These are phyloP conservation scores for Gymnoscelis rufifasciata DNA, from an alignment of 2,888 invertebrate genomes.

Conservation along the genomic window DNA sequence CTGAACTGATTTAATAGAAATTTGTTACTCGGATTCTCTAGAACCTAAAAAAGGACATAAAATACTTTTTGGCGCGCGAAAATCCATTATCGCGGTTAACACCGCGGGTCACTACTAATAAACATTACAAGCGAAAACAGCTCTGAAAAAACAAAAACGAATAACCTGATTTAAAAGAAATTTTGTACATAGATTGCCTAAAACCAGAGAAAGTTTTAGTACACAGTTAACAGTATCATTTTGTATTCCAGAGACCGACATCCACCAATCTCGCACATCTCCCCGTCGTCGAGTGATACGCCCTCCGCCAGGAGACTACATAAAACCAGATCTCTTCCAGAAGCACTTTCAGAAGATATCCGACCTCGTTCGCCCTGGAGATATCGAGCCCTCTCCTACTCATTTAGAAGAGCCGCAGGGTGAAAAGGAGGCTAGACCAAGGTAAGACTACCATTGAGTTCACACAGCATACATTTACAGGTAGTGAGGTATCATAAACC, in stretches of 20 bases:
- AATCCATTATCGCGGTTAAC: no score
- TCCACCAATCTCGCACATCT: constrained; percentile 41
- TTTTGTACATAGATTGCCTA: no score
- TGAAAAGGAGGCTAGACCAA: constrained; percentile 60
- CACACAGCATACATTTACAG: no score
- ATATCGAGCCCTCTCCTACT: constrained; percentile 46
- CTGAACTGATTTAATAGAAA: no score
- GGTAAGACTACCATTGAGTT: constrained; percentile 41
- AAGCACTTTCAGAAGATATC: constrained; percentile 75
- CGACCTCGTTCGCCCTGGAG: constrained; percentile 62
- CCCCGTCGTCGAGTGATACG: constrained; percentile 73
- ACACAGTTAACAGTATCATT: no score
- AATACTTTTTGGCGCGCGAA: neutral
- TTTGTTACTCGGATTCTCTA: no score
- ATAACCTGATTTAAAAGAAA: no score
- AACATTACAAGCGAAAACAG: no score
- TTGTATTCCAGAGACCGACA: constrained; percentile 43
- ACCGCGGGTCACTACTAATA: no score
- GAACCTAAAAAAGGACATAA: neutral
- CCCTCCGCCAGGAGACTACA: constrained; percentile 79
- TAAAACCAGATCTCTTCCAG: constrained; percentile 78
- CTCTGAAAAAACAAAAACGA: no score
- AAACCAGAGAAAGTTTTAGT: no score
- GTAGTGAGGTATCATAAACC: no score
- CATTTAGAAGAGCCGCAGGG: constrained; percentile 49